Evolutionary conservation across 2,113 vertebrate species (phyloP).

Genomic region (Halichoeres trimaculatus): DNA sequence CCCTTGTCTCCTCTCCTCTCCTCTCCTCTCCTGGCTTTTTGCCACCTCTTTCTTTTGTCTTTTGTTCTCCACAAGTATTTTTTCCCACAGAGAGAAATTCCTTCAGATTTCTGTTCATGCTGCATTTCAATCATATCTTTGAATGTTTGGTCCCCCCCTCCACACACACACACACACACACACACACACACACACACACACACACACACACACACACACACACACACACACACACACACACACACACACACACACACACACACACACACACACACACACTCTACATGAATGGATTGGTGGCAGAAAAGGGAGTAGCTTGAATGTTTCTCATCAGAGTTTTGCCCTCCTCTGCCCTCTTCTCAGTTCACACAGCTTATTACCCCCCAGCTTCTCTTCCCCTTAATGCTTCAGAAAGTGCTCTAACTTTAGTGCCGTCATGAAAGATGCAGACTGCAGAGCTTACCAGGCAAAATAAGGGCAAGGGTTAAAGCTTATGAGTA

Average conservation of each 20-base stretch:
- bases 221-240: no score
- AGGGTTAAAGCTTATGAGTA: no score
- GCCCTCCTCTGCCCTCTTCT: constrained; percentile 22
- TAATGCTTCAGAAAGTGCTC: constrained; percentile 17
- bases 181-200: no score
- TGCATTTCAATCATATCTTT: constrained; percentile 55
- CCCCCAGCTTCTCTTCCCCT: constrained; percentile 11
- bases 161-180: no score
- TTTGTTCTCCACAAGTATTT: constrained; percentile 57
- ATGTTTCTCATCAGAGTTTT: constrained; percentile 39
- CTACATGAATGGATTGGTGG: constrained; percentile 22
- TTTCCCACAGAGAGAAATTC: constrained; percentile 66
- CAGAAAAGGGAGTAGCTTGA: constrained; percentile 40
- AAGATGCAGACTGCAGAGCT: constrained; percentile 27
- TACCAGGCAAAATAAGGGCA: constrained; percentile 20
- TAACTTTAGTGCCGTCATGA: constrained; percentile 9
- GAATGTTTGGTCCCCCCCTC: constrained; percentile 8
- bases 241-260: no score
- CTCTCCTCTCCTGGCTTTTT: constrained; percentile 31
- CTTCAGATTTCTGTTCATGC: constrained; percentile 57
- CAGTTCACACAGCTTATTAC: constrained; percentile 23
- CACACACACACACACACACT: no score
- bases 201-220: no score
- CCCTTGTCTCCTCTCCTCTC: no score
- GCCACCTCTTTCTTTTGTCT: constrained; percentile 75